Conservation (phyloP, 92 coral and sea anemone species). For the Porites lobata region DNA sequence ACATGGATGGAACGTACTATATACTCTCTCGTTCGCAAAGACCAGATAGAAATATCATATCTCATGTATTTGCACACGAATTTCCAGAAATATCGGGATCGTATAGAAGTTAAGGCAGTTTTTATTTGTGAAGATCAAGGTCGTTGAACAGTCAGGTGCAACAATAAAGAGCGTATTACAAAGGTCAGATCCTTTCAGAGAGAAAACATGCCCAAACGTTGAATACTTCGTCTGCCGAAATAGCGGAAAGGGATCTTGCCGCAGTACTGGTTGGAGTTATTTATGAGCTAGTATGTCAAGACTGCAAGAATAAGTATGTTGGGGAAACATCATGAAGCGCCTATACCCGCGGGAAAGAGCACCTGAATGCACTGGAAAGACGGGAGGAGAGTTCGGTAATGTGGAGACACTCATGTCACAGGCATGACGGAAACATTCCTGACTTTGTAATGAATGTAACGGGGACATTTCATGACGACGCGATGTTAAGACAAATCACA, state of each 20-base stretch:
- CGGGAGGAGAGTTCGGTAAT: not conserved
- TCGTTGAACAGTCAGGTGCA: too few species aligned
- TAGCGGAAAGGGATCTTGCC: not conserved
- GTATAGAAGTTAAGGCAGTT: too few species aligned
- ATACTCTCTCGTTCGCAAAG: too few species aligned
- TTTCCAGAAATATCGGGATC: too few species aligned
- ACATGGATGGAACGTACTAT: too few species aligned
- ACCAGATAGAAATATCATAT: too few species aligned
- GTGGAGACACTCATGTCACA: not conserved
- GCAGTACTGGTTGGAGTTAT: not conserved
- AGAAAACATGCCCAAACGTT: not conserved
- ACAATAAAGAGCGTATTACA: too few species aligned
- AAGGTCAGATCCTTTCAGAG: too few species aligned
- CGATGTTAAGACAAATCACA: not conserved
- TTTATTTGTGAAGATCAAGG: too few species aligned
- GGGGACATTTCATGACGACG: not conserved
- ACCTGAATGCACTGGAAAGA: not conserved
- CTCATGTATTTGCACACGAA: too few species aligned
- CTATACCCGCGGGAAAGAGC: not conserved
- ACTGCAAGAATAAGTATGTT: not conserved
- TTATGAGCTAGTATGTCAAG: not conserved
- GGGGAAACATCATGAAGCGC: conserved; percentile 1
- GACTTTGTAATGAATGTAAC: not conserved
- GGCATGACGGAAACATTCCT: not conserved
- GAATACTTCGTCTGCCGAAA: not conserved